Base-by-base conservation (phyloP, 1,140 invertebrate species). In the Dolichoris vasculosae region DNA sequence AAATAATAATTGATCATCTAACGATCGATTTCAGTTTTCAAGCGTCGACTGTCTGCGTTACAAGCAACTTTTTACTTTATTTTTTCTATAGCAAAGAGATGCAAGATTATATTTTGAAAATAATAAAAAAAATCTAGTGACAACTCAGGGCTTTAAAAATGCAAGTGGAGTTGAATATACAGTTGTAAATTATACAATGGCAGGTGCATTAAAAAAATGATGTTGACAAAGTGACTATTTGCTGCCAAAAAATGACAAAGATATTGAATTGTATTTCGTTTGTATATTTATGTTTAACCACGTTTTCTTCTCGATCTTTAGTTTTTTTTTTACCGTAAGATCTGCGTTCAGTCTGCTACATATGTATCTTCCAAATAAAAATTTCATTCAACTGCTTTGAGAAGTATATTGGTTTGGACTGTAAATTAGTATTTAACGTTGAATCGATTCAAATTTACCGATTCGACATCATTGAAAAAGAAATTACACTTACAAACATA, bases 331-430 rank as follows among this genome's bases (percentile, higher is more conserved):
- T 59, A 80, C 51, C 26, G 15, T 76, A 76, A 76, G 40, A 71
- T 79, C 20, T 59, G 83, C 86, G 85, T 88, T 83, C 87, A 88
- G 88, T 85, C 85, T 90, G 87, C 84, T 64, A 88, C 87, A 87
- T 88, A 87, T 91, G 89, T 91, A 91, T 91, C 90, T 91, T 90
- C 89, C 89, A 90, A 90, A 90, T 90, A 90, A 91, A 91, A 86
- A 90, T 89, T 89, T 90, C 87, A 89, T 91, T 90, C 80, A 89
- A 89, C 81, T 79, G 32, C 76, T 84, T 85, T 73, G 9, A 81
- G 69, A 79, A 80, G 30, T 85, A 46, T 35, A 63, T 73, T 84
- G 40, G 73, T 69, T 80, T 80, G 83, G 63, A 55, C 30, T 79
- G 26, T 40, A 35, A 84, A 77, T 84, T 78, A 64, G 38, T 80